Evolutionary conservation across 2,113 vertebrate genomes (phyloP).

Genomic region (Lanius collurio): DNA sequence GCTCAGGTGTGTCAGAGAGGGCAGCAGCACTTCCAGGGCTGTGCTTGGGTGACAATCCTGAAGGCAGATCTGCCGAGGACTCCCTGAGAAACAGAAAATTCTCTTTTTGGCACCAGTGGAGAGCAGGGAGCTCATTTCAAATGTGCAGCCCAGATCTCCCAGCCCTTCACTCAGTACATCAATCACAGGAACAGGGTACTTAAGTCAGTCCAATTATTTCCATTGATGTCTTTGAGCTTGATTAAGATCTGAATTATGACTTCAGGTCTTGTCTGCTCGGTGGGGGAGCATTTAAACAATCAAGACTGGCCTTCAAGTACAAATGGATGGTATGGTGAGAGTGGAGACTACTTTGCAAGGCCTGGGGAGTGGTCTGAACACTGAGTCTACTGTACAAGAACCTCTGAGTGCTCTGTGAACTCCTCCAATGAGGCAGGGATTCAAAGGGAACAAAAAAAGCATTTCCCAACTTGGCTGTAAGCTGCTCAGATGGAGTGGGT

Average conservation of each 20-base stretch:
- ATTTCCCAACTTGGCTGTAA: not conserved
- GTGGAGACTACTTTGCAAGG: not conserved
- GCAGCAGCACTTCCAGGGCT: not conserved
- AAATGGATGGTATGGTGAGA: not conserved
- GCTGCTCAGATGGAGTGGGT: not conserved
- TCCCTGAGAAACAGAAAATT: not conserved
- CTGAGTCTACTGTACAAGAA: not conserved
- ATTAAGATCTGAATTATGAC: constrained; percentile 1
- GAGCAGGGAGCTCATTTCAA: not conserved
- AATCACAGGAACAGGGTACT: not conserved
- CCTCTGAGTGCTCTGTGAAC: not conserved
- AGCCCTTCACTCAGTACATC: not conserved
- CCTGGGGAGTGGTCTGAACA: not conserved
- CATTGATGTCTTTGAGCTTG: not conserved
- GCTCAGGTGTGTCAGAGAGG: not conserved
- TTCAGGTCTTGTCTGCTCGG: not conserved
- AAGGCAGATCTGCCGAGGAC: not conserved
- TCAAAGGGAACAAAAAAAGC: not conserved
- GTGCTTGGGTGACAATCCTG: not conserved
- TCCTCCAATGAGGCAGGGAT: not conserved
- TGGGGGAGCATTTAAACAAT: not conserved
- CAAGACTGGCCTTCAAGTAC: not conserved
- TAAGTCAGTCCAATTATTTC: constrained; percentile 14
- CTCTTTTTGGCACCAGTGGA: not conserved
- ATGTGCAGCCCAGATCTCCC: not conserved